Conservation (phyloP, 2,888 invertebrate genomes). For the Drosophila paramelanica region DNA sequence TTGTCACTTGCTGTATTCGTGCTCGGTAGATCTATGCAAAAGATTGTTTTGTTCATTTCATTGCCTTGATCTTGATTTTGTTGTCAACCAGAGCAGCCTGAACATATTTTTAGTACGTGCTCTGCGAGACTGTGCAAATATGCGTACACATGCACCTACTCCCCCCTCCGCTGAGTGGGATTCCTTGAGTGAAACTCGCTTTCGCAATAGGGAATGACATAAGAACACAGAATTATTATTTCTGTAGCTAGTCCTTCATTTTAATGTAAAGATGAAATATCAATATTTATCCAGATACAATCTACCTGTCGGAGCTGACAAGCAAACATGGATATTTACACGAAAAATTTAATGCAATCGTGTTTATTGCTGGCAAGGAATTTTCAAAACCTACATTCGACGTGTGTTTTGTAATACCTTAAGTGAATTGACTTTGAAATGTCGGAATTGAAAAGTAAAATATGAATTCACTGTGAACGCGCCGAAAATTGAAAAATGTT, state of each 20-base stretch:
- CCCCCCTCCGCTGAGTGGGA: not conserved
- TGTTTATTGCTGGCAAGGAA: constrained; percentile 13
- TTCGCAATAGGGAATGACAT: constrained; percentile 1
- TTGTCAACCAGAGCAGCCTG: constrained; percentile 61
- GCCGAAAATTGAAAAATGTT: not conserved
- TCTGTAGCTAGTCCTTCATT: not conserved
- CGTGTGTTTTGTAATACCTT: constrained; percentile 15
- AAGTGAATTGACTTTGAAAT: not conserved
- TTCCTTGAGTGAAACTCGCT: no score
- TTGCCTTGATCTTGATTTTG: constrained; percentile 75
- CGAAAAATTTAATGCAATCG: constrained; percentile 7
- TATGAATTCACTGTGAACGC: no score
- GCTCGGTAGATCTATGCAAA: constrained; percentile 38
- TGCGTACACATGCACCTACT: not conserved
- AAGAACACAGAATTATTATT: not conserved
- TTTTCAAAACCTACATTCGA: constrained; percentile 6
- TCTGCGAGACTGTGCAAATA: constrained; percentile 19
- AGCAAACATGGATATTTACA: constrained; percentile 28
- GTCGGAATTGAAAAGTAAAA: not conserved
- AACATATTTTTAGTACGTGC: constrained; percentile 66
- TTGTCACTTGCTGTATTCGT: constrained; percentile 42
- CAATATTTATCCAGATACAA: constrained; percentile 31
- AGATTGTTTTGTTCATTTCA: constrained; percentile 66
- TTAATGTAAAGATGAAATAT: constrained; percentile 5
- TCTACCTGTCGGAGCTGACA: constrained; percentile 3